phyloP scores from a whole-genome alignment of 1,140 invertebrate species.

The Hyles euphorbiae region DNA sequence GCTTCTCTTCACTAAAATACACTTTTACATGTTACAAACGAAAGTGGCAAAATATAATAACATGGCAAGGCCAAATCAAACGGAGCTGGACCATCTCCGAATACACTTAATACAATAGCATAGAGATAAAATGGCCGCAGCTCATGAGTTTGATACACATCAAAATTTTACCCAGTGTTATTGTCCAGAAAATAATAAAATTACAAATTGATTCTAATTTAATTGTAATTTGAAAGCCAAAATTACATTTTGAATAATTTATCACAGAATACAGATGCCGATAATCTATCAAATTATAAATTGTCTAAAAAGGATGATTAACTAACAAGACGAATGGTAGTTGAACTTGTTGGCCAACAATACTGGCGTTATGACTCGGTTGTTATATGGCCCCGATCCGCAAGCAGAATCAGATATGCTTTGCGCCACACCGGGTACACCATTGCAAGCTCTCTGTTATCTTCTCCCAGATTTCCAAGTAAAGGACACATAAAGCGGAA shows the following conservation, averaged over 20 bases:
- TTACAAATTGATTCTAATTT: background rate
- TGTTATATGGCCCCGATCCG: too few species aligned
- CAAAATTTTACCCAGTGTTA: too few species aligned
- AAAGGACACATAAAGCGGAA: too few species aligned
- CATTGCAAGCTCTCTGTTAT: too few species aligned
- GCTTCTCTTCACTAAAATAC: constrained; percentile 49
- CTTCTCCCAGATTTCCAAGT: too few species aligned
- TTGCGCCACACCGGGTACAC: too few species aligned
- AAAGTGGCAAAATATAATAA: constrained; percentile 46
- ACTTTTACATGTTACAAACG: constrained; percentile 33
- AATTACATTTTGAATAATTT: constrained; percentile 23
- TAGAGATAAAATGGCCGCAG: background rate
- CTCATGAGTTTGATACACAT: too few species aligned
- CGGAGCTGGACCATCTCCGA: background rate
- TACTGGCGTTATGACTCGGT: too few species aligned
- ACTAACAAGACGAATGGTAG: too few species aligned
- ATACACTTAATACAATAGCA: background rate
- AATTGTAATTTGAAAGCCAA: constrained; percentile 5
- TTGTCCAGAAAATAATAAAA: background rate
- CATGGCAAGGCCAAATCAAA: constrained; percentile 61
- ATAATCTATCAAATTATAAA: background rate
- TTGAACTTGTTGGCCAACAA: too few species aligned
- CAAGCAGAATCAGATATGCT: too few species aligned
- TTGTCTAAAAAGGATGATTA: too few species aligned
- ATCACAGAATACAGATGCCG: constrained; percentile 45